phyloP scores from a whole-genome alignment of 1,140 invertebrate species.

The Antheraea pernyi region DNA sequence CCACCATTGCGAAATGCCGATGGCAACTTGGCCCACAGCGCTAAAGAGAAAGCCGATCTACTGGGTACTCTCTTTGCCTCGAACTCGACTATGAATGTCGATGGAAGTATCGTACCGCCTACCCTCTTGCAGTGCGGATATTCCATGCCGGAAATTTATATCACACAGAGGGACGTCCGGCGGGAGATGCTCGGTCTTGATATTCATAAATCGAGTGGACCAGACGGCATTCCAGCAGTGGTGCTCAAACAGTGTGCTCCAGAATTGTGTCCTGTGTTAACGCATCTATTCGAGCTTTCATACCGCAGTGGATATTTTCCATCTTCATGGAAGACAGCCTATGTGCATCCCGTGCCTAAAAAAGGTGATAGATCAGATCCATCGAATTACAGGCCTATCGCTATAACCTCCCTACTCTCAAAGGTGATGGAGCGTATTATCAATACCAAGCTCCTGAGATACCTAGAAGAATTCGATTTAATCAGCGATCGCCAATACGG shows the following conservation, averaged over 20 bases:
- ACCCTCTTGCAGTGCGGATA: neutral
- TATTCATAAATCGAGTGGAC: neutral
- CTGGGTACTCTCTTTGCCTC: neutral
- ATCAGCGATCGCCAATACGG: slow-evolving; percentile 20
- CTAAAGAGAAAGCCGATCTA: slow-evolving; percentile 1
- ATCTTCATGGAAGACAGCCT: neutral
- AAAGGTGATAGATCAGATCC: neutral
- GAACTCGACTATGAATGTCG: neutral
- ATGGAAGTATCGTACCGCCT: slow-evolving; percentile 3
- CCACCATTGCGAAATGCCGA: slow-evolving; percentile 2
- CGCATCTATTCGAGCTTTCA: neutral
- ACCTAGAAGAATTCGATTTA: slow-evolving; percentile 2
- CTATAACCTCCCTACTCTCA: neutral
- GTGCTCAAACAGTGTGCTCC: neutral
- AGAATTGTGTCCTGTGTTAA: neutral
- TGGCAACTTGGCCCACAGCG: neutral
- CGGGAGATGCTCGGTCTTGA: neutral
- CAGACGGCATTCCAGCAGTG: neutral
- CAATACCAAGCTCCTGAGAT: slow-evolving; percentile 3
- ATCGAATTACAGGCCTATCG: neutral
- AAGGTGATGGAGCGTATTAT: neutral
- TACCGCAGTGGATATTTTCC: neutral
- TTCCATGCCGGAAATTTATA: neutral
- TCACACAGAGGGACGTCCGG: neutral
- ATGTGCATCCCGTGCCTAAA: neutral